Evolutionary conservation across 2,888 invertebrate genomes (phyloP).

Genomic region (Calliopum simillimum): DNA sequence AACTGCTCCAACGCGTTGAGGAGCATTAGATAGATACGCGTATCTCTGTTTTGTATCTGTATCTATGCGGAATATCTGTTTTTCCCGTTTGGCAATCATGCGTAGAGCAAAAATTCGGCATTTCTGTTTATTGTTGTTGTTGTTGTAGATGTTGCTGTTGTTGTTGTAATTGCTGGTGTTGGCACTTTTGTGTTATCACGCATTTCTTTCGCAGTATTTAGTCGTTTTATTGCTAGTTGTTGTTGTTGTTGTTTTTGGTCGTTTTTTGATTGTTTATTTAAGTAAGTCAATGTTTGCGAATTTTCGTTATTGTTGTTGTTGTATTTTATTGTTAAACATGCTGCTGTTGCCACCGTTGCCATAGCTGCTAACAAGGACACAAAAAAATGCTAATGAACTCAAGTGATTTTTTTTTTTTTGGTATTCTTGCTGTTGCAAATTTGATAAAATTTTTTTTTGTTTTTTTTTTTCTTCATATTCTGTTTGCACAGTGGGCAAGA

Average conservation of each 20-base stretch:
- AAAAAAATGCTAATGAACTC: slow-evolving; percentile 13
- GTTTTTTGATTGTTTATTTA: slow-evolving; percentile 2
- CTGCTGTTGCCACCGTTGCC: neutral
- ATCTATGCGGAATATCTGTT: slow-evolving; percentile 32
- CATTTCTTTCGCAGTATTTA: slow-evolving; percentile 23
- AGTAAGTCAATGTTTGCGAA: slow-evolving; percentile 19
- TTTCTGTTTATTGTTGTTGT: slow-evolving; percentile 21
- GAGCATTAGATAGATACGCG: neutral
- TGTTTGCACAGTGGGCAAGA: no score
- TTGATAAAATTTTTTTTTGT: neutral
- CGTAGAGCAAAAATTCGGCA: neutral
- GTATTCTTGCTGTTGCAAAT: neutral
- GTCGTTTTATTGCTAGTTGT: slow-evolving; percentile 16
- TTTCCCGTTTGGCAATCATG: neutral
- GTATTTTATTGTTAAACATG: neutral
- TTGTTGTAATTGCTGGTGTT: slow-evolving; percentile 27
- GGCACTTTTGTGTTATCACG: neutral
- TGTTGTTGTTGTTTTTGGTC: slow-evolving; percentile 23
- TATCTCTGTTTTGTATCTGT: slow-evolving; percentile 16
- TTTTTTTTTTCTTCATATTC: neutral
- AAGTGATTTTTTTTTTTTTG: neutral
- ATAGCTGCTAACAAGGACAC: slow-evolving; percentile 17
- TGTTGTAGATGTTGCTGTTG: slow-evolving; percentile 21
- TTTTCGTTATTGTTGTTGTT: slow-evolving; percentile 12
- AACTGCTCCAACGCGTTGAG: slow-evolving; percentile 15